Conservation (phyloP, 2,888 invertebrate genomes). For the Andricus quercusramuli region DNA sequence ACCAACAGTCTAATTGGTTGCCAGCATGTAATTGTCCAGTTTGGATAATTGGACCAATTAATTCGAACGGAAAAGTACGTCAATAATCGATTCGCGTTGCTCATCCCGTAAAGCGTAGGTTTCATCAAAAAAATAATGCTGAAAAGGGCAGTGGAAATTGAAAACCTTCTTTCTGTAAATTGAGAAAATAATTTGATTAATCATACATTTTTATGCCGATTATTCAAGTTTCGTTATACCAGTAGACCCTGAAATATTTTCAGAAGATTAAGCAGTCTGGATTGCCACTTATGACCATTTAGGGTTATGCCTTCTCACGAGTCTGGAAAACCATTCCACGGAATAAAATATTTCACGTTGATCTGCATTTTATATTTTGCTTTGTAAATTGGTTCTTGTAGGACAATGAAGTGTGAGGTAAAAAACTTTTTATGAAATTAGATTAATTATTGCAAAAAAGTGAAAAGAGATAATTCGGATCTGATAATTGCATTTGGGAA, state of each 20-base stretch:
- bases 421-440: background rate
- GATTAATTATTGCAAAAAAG: background rate
- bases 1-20: conserved; percentile 75
- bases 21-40: conserved; percentile 74
- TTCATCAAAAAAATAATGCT: conserved; percentile 69
- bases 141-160: conserved; percentile 58
- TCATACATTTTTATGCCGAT: background rate
- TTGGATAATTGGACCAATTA: conserved; percentile 77
- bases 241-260: background rate
- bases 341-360: background rate
- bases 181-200: conserved; percentile 41
- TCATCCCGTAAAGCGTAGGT: conserved; percentile 57
- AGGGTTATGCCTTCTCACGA: background rate
- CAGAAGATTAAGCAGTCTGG: background rate
- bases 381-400: too few relatives aligned
- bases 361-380: too few relatives aligned
- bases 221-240: background rate
- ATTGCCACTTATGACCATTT: background rate
- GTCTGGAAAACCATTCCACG: background rate
- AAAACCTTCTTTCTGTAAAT: conserved; percentile 13
- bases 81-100: conserved; percentile 48
- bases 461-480: conserved; percentile 11
- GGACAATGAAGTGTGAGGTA: too few relatives aligned
- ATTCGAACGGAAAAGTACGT: conserved; percentile 73
- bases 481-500: background rate